Percentiles rank a stretch among this genome's conserved stretches.
phyloP scores from a whole-genome alignment of 2,113 vertebrate genomes.

The Petrocephalus microphthalmus region DNA sequence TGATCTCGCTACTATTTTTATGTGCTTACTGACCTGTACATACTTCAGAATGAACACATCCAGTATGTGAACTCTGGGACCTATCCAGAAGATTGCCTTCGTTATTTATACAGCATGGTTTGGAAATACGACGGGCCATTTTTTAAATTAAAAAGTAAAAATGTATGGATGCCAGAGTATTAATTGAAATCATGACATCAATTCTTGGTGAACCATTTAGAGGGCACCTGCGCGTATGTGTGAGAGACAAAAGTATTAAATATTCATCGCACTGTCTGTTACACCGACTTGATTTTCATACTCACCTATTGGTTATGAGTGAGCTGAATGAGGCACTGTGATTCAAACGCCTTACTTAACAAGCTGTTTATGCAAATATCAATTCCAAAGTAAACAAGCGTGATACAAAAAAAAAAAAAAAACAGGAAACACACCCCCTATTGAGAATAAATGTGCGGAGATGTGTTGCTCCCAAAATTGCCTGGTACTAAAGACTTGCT shows the following conservation, averaged over 20 bases:
- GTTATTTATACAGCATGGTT: neutral
- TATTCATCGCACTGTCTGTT: neutral
- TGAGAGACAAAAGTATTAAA: neutral
- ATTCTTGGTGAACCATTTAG: neutral
- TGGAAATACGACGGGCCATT: neutral
- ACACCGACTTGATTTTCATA: neutral
- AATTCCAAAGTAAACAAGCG: constrained; percentile 13
- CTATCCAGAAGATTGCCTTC: neutral
- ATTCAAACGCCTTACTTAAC: neutral
- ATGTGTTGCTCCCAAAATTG: constrained; percentile 35
- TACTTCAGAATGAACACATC: constrained; percentile 7
- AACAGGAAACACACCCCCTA: constrained; percentile 26
- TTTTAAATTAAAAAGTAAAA: neutral
- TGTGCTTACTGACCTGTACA: neutral
- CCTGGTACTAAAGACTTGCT: constrained; percentile 42
- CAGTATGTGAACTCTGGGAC: neutral
- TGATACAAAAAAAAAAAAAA: constrained; percentile 35
- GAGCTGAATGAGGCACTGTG: neutral
- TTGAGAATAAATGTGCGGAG: constrained; percentile 43
- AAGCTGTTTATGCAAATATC: neutral
- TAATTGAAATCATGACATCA: neutral
- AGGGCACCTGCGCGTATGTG: too few species aligned
- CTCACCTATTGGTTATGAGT: neutral
- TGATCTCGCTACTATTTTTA: constrained; percentile 14
- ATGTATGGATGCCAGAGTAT: neutral